A percentile compares a stretch with the other conserved stretches of the same genome.
Evolutionary conservation across 2,888 invertebrate species (phyloP).

Genomic region (Epicampocera succincta): DNA sequence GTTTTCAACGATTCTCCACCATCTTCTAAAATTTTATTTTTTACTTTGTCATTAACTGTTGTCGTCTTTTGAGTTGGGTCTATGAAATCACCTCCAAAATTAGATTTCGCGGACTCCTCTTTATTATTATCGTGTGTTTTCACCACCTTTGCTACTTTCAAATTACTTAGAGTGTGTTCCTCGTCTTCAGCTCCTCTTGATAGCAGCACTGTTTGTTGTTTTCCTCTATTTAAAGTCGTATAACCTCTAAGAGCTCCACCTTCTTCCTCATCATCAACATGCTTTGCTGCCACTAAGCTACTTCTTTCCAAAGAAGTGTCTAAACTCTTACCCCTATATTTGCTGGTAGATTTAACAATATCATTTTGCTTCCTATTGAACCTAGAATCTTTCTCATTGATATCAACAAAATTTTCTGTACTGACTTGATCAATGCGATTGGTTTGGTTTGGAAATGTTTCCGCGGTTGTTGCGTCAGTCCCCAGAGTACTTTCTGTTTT

Average conservation of each 20-base stretch:
- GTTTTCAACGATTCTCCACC: neutral
- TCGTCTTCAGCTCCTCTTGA: neutral
- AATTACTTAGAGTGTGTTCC: neutral
- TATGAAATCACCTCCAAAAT: neutral
- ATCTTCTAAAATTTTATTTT: neutral
- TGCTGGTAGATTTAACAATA: conserved; percentile 58
- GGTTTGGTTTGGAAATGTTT: conserved; percentile 30
- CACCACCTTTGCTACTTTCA: neutral
- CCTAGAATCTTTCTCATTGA: conserved; percentile 26
- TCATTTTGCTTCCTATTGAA: conserved; percentile 67
- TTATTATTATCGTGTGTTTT: conserved; percentile 4
- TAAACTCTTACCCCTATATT: conserved; percentile 75
- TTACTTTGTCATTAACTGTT: neutral
- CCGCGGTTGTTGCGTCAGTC: conserved; percentile 16
- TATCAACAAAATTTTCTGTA: conserved; percentile 21
- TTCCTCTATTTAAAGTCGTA: conserved; percentile 32
- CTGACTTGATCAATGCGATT: neutral
- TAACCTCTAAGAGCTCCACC: conserved; percentile 33
- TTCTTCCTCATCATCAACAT: neutral
- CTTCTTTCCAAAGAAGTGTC: conserved; percentile 61
- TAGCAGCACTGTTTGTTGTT: neutral
- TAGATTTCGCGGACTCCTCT: neutral
- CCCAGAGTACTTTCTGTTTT: conserved; percentile 26
- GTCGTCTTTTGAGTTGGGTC: neutral
- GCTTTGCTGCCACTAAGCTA: neutral